Evolutionary conservation across 2,888 invertebrate genomes (phyloP).

Genomic region (Thumatha senex): DNA sequence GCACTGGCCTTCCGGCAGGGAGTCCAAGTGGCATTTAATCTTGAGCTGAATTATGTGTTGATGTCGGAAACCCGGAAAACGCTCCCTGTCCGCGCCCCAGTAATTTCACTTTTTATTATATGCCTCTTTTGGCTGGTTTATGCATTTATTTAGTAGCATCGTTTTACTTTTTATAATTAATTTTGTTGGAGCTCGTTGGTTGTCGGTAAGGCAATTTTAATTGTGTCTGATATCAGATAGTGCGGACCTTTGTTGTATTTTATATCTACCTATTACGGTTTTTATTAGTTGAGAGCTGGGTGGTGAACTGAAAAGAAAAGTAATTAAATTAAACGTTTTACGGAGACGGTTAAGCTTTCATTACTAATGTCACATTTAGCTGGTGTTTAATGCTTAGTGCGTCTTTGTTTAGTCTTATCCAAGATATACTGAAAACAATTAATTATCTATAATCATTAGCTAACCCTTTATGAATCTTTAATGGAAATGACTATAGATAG

Average conservation of each 20-base stretch:
- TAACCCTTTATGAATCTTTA: too few species aligned
- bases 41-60: slow-evolving; percentile 78
- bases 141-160: slow-evolving; percentile 41
- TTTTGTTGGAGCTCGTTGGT: slow-evolving; percentile 22
- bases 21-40: slow-evolving; percentile 79
- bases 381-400: too few species aligned
- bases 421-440: too few species aligned
- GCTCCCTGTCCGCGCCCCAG: slow-evolving; percentile 63
- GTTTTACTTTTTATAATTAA: slow-evolving; percentile 32
- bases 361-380: too few species aligned
- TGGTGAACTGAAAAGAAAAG: not conserved
- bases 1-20: slow-evolving; percentile 68
- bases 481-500: too few species aligned
- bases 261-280: slow-evolving; percentile 2
- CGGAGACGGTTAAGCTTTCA: too few species aligned
- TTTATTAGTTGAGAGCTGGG: slow-evolving; percentile 6
- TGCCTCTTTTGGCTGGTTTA: slow-evolving; percentile 46
- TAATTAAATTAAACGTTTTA: not conserved
- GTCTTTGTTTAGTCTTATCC: too few species aligned
- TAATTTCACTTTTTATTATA: slow-evolving; percentile 70
- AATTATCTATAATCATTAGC: too few species aligned
- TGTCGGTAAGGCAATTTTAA: slow-evolving; percentile 16
- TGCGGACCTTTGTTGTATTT: slow-evolving; percentile 13
- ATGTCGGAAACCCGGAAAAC: slow-evolving; percentile 73
- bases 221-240: slow-evolving; percentile 22